Percentiles rank a stretch among this genome's conserved stretches.
These are phyloP conservation scores for Actenoides hombroni DNA, from an alignment of 2,113 vertebrate genomes.

Conservation along the genomic window DNA sequence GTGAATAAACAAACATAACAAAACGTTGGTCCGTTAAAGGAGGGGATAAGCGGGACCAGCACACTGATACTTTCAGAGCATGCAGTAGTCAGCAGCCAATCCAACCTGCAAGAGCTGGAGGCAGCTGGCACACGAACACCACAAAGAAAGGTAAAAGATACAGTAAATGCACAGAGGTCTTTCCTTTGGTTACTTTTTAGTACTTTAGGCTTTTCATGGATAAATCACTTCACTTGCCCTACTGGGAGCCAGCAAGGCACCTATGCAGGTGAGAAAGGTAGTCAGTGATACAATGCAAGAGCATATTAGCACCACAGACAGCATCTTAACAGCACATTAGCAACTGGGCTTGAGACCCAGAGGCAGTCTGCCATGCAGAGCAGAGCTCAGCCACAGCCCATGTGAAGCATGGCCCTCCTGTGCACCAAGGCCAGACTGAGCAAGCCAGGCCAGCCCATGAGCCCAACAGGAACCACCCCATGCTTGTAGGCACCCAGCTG, in stretches of 20 bases:
- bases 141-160: background rate
- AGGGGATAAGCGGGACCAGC: background rate
- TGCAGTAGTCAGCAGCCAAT: background rate
- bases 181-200: background rate
- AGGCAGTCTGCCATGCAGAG: background rate
- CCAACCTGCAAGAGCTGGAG: background rate
- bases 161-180: background rate
- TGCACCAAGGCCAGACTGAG: background rate
- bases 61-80: background rate
- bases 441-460: background rate
- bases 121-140: background rate
- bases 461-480: background rate
- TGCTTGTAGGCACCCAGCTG: background rate
- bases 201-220: background rate
- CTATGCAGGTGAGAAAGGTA: background rate
- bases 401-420: fast-evolving
- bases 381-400: background rate
- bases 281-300: background rate
- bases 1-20: background rate
- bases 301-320: background rate
- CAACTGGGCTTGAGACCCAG: background rate
- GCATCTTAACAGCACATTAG: background rate
- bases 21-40: background rate
- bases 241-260: background rate
- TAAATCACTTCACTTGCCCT: background rate